phyloP scores from a whole-genome alignment of 2,888 invertebrate species.

The Mimas tiliae region DNA sequence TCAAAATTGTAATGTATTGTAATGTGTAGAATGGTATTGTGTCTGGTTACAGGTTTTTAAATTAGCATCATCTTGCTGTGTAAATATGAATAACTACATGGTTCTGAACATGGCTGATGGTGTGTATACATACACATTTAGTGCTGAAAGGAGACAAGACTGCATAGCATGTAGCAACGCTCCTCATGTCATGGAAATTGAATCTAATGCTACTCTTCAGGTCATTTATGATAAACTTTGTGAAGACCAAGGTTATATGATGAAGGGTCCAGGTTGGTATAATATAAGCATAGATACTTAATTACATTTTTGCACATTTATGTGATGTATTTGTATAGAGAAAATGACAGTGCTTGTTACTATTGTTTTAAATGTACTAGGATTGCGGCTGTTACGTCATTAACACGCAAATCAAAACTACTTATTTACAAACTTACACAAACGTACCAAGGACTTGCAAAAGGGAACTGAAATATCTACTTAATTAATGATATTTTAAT shows the following conservation, averaged over 20 bases:
- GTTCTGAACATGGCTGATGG: slow-evolving; percentile 98
- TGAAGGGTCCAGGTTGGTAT: slow-evolving; percentile 92
- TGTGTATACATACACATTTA: slow-evolving; percentile 97
- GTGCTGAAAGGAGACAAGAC: slow-evolving; percentile 93
- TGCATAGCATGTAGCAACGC: slow-evolving; percentile 95
- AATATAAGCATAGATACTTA: not conserved
- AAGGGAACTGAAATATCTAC: too few relatives aligned
- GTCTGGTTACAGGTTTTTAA: slow-evolving; percentile 91
- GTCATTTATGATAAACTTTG: slow-evolving; percentile 92
- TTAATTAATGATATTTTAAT: not conserved
- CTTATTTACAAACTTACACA: too few relatives aligned
- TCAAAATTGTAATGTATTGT: not conserved
- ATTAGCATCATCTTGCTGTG: slow-evolving; percentile 95
- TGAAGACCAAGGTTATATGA: slow-evolving; percentile 91
- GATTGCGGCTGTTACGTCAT: too few relatives aligned
- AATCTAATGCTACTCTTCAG: slow-evolving; percentile 87
- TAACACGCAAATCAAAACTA: too few relatives aligned
- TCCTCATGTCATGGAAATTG: slow-evolving; percentile 86
- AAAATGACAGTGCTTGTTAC: too few relatives aligned
- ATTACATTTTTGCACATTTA: too few relatives aligned
- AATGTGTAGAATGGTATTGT: not conserved
- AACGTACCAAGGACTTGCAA: too few relatives aligned
- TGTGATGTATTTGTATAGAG: too few relatives aligned
- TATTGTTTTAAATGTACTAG: too few relatives aligned
- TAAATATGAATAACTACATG: slow-evolving; percentile 97